These are phyloP conservation scores for Clarias macrocephalus DNA, from an alignment of 2,113 vertebrate genomes.

Conservation along the genomic window DNA sequence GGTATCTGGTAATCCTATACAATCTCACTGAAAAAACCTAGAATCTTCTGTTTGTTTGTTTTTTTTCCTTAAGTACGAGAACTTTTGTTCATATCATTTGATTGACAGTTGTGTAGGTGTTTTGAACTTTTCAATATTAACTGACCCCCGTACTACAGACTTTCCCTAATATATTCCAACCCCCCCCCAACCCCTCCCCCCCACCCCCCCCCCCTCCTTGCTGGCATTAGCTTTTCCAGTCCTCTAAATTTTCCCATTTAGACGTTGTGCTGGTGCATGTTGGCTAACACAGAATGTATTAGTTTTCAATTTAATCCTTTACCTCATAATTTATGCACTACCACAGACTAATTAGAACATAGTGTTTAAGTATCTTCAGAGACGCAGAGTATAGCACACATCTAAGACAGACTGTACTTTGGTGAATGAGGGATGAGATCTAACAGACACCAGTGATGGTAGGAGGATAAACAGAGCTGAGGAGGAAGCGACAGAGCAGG, in stretches of 20 bases:
- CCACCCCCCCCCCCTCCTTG: no score
- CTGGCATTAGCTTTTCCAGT: neutral
- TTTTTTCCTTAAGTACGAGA: no score
- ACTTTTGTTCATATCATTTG: neutral
- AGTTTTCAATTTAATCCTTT: no score
- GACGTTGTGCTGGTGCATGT: no score
- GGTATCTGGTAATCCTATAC: no score
- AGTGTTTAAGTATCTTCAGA: neutral
- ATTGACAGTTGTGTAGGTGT: neutral
- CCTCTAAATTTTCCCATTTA: neutral
- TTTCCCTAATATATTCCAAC: no score
- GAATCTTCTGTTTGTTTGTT: neutral
- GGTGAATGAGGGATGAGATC: neutral
- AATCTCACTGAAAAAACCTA: neutral
- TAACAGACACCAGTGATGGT: neutral
- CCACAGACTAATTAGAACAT: neutral
- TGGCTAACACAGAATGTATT: no score
- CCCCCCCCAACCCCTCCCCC: no score
- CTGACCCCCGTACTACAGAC: neutral
- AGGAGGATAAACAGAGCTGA: neutral
- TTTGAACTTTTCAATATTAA: neutral
- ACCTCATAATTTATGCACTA: neutral
- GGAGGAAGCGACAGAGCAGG: neutral
- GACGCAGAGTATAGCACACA: neutral
- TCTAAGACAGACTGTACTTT: neutral